A percentile compares a stretch with the other conserved stretches of the same genome.
Conservation (phyloP, 2,113 vertebrate genomes). For the Carassius carassius region DNA sequence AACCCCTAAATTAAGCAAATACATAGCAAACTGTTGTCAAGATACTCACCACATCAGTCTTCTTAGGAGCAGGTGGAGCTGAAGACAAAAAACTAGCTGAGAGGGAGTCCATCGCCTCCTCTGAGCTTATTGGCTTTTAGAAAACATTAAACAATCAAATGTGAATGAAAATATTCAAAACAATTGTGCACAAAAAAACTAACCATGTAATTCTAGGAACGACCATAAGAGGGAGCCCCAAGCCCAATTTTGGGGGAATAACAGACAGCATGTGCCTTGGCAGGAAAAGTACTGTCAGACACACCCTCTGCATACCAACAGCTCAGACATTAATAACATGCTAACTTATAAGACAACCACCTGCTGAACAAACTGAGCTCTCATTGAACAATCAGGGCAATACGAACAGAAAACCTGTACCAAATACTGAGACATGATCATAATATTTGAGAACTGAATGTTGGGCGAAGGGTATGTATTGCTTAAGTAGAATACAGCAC, state of each 20-base stretch:
- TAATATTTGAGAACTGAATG: background rate
- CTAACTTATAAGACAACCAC: background rate
- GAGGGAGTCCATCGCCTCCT: slow-evolving; percentile 72
- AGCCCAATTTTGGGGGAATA: slow-evolving; percentile 50
- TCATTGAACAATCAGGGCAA: background rate
- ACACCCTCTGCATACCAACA: slow-evolving; percentile 68
- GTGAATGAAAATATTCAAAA: background rate
- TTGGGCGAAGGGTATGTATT: background rate
- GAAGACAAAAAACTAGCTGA: slow-evolving; percentile 65
- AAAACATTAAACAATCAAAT: slow-evolving; percentile 30
- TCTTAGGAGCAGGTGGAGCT: slow-evolving; percentile 49
- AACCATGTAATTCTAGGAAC: background rate
- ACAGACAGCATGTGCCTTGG: slow-evolving; percentile 49
- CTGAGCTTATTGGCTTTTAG: slow-evolving; percentile 70
- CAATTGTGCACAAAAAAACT: background rate
- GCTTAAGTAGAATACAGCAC: background rate
- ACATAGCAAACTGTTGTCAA: background rate
- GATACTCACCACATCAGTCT: slow-evolving; percentile 62
- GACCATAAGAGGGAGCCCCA: slow-evolving; percentile 67
- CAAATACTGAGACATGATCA: background rate
- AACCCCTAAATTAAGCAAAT: background rate
- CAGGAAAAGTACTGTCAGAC: slow-evolving; percentile 64
- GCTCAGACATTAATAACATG: slow-evolving; percentile 24
- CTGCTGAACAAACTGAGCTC: background rate
- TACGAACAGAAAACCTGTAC: background rate